phyloP scores from a whole-genome alignment of 2,797 vertebrate genomes.

The Phyllotis vaccarum region DNA sequence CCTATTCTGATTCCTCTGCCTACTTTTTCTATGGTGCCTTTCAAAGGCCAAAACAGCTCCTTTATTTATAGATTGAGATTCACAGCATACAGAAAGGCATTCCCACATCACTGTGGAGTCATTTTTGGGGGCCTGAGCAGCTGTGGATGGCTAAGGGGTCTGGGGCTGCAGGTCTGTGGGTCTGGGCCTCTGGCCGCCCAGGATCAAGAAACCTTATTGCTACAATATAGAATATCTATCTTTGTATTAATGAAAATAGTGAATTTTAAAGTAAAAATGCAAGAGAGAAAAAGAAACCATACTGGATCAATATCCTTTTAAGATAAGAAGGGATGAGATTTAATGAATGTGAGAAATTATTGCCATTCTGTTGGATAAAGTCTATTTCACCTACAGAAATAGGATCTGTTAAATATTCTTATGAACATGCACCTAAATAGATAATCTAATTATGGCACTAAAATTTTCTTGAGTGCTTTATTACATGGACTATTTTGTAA shows the following conservation, averaged over 20 bases:
- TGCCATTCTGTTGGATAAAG: background rate
- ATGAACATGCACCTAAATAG: background rate
- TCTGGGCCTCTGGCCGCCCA: too few relatives aligned
- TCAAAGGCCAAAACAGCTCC: too few relatives aligned
- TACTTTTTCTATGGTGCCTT: too few relatives aligned
- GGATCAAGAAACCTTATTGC: too few relatives aligned
- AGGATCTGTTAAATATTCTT: background rate
- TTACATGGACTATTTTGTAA: conserved; percentile 25
- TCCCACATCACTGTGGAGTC: too few relatives aligned
- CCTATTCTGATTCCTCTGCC: too few relatives aligned
- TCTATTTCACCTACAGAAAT: background rate
- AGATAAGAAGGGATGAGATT: background rate
- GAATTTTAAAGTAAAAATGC: background rate
- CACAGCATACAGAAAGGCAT: too few relatives aligned
- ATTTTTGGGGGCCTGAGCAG: too few relatives aligned
- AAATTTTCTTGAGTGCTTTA: conserved; percentile 36
- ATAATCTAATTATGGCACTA: background rate
- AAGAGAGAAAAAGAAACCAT: background rate
- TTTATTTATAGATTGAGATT: too few relatives aligned
- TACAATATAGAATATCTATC: background rate
- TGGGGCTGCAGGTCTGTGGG: too few relatives aligned
- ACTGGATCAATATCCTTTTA: background rate
- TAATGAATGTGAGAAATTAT: background rate
- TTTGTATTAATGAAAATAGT: background rate
- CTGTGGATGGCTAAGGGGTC: too few relatives aligned